These are phyloP conservation scores for Trilocha varians DNA, from an alignment of 2,888 invertebrate genomes.

Conservation along the genomic window DNA sequence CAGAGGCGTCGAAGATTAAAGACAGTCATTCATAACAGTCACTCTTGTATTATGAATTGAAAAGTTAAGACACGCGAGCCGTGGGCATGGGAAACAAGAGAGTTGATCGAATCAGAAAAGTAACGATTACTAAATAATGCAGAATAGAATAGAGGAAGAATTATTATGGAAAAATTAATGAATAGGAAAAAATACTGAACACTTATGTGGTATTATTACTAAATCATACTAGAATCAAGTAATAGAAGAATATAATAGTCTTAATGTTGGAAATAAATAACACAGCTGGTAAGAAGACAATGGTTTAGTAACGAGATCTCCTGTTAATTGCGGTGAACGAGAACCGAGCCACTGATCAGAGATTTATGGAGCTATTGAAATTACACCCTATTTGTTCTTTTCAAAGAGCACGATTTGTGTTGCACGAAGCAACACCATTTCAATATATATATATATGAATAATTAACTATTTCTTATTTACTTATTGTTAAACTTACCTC, in stretches of 20 bases:
- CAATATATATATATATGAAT: neutral
- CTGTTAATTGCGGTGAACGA: slow-evolving; percentile 62
- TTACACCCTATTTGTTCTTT: slow-evolving; percentile 49
- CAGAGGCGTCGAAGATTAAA: slow-evolving; percentile 40
- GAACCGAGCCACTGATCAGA: slow-evolving; percentile 40
- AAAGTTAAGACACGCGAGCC: slow-evolving; percentile 39
- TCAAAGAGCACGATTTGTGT: slow-evolving; percentile 15
- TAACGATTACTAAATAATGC: too few relatives aligned
- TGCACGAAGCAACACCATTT: slow-evolving; percentile 16
- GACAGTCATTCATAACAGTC: slow-evolving; percentile 49
- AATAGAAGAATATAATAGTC: slow-evolving; percentile 62
- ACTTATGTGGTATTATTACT: too few relatives aligned
- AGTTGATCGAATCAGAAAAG: slow-evolving; percentile 42
- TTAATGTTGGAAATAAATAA: slow-evolving; percentile 67
- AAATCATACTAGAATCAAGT: slow-evolving; percentile 27
- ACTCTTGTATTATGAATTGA: slow-evolving; percentile 52
- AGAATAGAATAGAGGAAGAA: too few relatives aligned
- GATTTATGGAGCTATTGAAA: slow-evolving; percentile 63
- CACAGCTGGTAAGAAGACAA: slow-evolving; percentile 57
- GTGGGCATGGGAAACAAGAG: slow-evolving; percentile 40
- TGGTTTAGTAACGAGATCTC: slow-evolving; percentile 62
- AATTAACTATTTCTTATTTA: neutral
- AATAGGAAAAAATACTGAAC: too few relatives aligned
- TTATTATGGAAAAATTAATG: too few relatives aligned
- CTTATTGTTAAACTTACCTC: slow-evolving; percentile 79